A percentile compares a stretch with the other conserved stretches of the same genome.
phyloP scores from a whole-genome alignment of 2,797 vertebrate genomes.

The Ispidina picta region DNA sequence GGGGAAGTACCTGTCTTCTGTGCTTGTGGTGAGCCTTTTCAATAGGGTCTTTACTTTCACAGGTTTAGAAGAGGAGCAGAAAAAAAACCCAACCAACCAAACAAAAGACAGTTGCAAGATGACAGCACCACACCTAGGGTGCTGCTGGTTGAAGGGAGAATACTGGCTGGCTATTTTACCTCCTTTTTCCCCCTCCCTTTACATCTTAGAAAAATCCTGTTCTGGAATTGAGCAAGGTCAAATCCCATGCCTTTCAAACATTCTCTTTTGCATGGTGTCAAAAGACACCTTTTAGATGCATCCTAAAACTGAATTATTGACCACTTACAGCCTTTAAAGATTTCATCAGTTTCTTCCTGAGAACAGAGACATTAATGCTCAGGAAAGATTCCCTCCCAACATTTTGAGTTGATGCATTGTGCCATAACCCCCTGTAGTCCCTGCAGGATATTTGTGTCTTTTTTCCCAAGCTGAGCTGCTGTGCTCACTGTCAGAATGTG shows the following conservation, averaged over 20 bases:
- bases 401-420: not conserved
- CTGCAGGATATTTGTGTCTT: not conserved
- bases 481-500: rapidly evolving
- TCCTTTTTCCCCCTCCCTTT: not conserved
- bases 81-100: not conserved
- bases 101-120: not conserved
- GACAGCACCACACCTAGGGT: not conserved
- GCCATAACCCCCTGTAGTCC: not conserved
- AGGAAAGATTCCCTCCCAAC: not conserved
- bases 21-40: not conserved
- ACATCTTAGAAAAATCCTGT: not conserved
- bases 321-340: not conserved
- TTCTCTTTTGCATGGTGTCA: not conserved
- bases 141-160: not conserved
- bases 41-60: not conserved
- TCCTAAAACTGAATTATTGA: not conserved
- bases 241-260: not conserved
- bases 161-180: not conserved
- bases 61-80: not conserved
- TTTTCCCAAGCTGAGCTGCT: not conserved
- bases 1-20: not conserved
- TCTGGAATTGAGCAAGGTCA: not conserved
- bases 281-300: not conserved
- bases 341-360: not conserved
- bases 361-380: not conserved